These are phyloP conservation scores for Narcine bancroftii DNA, from an alignment of 2,113 vertebrate genomes.

Conservation along the genomic window DNA sequence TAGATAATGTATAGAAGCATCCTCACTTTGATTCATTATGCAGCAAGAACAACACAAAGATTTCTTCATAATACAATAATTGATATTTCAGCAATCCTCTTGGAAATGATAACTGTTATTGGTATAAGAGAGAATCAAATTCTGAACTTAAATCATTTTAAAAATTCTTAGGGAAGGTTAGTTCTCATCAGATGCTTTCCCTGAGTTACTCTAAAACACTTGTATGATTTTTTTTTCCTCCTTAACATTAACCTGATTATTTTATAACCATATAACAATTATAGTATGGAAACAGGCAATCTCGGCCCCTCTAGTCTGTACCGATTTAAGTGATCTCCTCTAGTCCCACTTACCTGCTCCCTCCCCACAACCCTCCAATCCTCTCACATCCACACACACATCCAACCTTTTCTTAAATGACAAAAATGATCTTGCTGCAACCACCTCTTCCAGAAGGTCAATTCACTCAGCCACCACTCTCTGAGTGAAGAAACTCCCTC, in stretches of 20 bases:
- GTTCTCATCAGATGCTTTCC: not conserved
- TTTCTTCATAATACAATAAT: conserved; percentile 33
- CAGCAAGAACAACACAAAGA: not conserved
- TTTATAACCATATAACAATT: too few species aligned
- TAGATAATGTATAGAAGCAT: not conserved
- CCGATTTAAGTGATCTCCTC: too few species aligned
- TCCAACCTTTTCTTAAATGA: too few species aligned
- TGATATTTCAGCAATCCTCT: conserved; percentile 15
- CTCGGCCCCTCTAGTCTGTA: too few species aligned
- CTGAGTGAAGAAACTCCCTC: too few species aligned
- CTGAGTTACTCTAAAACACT: conserved; percentile 22
- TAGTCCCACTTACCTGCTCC: too few species aligned
- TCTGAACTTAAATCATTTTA: conserved; percentile 19
- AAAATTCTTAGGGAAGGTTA: conserved; percentile 7
- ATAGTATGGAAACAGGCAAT: too few species aligned
- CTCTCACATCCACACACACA: too few species aligned
- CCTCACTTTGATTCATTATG: conserved; percentile 24
- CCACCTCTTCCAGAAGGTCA: too few species aligned
- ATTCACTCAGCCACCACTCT: too few species aligned
- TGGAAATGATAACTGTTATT: not conserved
- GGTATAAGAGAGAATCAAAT: not conserved
- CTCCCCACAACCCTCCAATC: too few species aligned
- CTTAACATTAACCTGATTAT: not conserved
- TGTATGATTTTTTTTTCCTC: conserved; percentile 7
- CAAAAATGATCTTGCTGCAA: too few species aligned